Base-by-base conservation (phyloP, 2,113 vertebrate genomes). In the Delphinus delphis region DNA sequence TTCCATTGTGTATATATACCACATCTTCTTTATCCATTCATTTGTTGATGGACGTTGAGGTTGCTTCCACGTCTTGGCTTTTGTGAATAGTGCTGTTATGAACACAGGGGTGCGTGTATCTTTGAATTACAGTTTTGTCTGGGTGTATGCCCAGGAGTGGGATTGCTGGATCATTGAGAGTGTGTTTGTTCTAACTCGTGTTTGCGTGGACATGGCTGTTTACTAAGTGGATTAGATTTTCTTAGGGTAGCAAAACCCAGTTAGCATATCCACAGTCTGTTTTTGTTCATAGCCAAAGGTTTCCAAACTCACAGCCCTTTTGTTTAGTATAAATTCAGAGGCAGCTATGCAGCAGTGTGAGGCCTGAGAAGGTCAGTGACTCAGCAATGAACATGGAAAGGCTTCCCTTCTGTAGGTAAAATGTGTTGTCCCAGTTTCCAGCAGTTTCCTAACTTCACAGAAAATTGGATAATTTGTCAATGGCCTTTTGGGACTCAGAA, bases 401-500 rank as follows among this genome's bases (percentile, higher is more conserved):
- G 8, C 50, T 92, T 96, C 79, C 2, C 0, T 92, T 73, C 73
- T 80, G 55, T 88, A 84, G 68, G 87, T 93, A 62, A 83, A 93
- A 85, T 80, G 36, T 79, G 18, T 62, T 80, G 44, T 88, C 90
- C 62, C 15, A 0, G 85, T 86, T 95, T 95, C 73, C n/a, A 93
- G 50, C 50, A 80, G 68, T 74, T 68, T 93, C 41, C 47, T 83
- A 91, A 83, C 17, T 25, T 81, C 44, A 62, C 77, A 87, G 96
- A 93, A 98, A 95, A 77, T 44, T 74, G 53, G 70, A 76, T 81
- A 63, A 84, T 70, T 96, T 3, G 4, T 31, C 84, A 70, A 0
- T 81, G 86, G 74, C 63, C 80, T 67, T 71, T 80, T 67, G 96
- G 87, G 79, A 92, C 80, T 81, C 41, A 65, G 44, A 89, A 74